These are phyloP conservation scores for Andrena marginata DNA, from an alignment of 2,888 invertebrate genomes.

Conservation along the genomic window DNA sequence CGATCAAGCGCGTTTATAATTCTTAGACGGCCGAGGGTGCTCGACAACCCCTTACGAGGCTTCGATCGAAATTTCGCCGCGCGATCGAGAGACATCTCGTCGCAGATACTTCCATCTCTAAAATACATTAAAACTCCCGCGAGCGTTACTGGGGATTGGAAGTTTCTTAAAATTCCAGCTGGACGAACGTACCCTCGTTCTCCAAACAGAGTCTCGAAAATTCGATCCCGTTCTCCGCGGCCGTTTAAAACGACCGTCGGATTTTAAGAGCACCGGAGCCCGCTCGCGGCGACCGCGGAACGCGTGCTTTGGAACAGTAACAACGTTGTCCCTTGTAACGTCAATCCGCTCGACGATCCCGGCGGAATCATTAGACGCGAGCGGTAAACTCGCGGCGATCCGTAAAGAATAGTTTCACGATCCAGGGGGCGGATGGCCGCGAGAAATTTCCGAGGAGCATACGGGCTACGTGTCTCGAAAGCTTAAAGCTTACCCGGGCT, in stretches of 20 bases:
- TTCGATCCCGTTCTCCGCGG: background rate
- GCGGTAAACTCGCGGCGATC: no score
- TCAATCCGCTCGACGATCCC: no score
- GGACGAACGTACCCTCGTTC: background rate
- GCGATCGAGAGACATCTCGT: background rate
- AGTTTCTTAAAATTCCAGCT: background rate
- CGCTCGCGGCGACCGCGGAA: background rate
- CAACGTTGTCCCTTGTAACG: background rate
- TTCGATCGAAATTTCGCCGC: background rate
- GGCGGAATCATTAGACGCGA: no score
- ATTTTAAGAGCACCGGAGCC: background rate
- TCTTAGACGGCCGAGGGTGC: background rate
- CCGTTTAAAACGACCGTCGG: background rate
- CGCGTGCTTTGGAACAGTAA: background rate
- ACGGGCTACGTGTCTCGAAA: no score
- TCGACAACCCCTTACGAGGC: no score
- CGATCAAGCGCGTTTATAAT: slow-evolving; percentile 67
- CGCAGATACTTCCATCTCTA: no score
- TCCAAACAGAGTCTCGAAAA: background rate
- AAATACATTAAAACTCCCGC: no score
- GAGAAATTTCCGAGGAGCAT: no score
- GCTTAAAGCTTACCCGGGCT: no score
- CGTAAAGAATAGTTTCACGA: no score
- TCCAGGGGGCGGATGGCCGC: no score
- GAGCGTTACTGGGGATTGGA: no score